A percentile compares a stretch with the other conserved stretches of the same genome.
These are phyloP conservation scores for Medauroidea extradentata DNA, from an alignment of 1,140 invertebrate species.

Conservation along the genomic window DNA sequence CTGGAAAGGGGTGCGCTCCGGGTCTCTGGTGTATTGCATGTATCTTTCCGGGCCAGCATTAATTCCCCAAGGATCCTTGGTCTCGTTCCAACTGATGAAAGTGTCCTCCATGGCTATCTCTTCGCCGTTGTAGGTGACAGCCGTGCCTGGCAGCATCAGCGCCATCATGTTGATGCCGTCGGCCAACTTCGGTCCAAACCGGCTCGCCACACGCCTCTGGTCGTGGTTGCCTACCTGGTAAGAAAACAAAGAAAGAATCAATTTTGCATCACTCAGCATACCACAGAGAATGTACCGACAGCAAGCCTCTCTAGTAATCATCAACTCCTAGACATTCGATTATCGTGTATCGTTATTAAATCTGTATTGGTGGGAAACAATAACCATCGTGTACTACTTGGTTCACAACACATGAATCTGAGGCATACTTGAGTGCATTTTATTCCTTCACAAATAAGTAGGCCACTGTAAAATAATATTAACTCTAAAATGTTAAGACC, in stretches of 20 bases:
- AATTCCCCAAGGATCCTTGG: slow-evolving; percentile 52
- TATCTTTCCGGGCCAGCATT: slow-evolving; percentile 52
- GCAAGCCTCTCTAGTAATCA: too few relatives aligned
- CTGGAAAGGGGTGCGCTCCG: slow-evolving; percentile 66
- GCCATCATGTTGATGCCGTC: slow-evolving; percentile 72
- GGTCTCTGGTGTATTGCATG: slow-evolving; percentile 54
- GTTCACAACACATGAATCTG: too few relatives aligned
- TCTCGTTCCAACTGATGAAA: slow-evolving; percentile 50
- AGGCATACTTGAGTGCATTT: too few relatives aligned
- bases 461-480: too few relatives aligned
- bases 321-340: too few relatives aligned
- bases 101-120: slow-evolving; percentile 75
- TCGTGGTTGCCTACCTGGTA: slow-evolving; percentile 72
- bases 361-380: too few relatives aligned
- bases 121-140: slow-evolving; percentile 79
- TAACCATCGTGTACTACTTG: too few relatives aligned
- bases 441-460: too few relatives aligned
- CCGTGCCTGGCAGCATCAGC: slow-evolving; percentile 68
- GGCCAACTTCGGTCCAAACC: slow-evolving; percentile 56
- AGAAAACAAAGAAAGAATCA: background rate
- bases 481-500: too few relatives aligned
- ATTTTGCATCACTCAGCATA: too few relatives aligned
- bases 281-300: too few relatives aligned
- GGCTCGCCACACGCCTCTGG: slow-evolving; percentile 55
- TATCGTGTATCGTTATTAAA: too few relatives aligned